Evolutionary conservation across 2,113 vertebrate species (phyloP), one percentile per base, ranked within the genome.

Genomic region (Rhinopomastus cyanomelas): DNA sequence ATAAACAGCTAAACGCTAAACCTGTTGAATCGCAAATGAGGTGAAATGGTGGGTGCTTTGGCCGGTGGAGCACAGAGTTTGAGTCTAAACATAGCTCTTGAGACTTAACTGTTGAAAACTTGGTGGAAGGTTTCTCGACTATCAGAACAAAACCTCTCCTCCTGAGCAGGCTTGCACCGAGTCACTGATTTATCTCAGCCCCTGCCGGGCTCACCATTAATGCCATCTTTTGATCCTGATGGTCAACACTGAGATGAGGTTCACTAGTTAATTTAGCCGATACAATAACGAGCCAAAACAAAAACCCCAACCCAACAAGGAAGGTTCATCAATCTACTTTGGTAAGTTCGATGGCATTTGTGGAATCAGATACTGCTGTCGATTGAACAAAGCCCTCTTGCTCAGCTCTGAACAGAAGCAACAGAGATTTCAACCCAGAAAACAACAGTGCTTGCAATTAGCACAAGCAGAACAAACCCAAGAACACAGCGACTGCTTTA

Each of bases 361-460:
- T 61, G 87, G 92, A 46, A 61, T 74, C 5, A 3, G 19, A 48
- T 44, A 72, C 51, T 56, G 53, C 68, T 52, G 53, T 26, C 57
- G 25, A 21, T 1, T 74, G 65, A 87, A 64, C 1, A 6, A 66
- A 93, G 30, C 10, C 13, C 29, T 79, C 73, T 85, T 82, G 48
- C 61, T 82, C 83, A 81, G 30, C 46, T 87, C 71, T 75, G 42
- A 66, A 86, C 29, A 59, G n/a, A 95, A 91, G 71, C 19, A 77
- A 49, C 48, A 83, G 68, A 87, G 46, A 81, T 53, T 92, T 88
- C 62, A 53, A 80, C 74, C 32, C n/a, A 86, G 29, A 71, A 46
- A 86, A 81, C 87, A 81, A 53, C 82, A 92, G 76, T 93, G 93
- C 46, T 94, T 89, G 44, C 84, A 93, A 94, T 92, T 94, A 92